Base-by-base conservation (phyloP, 1,140 invertebrate species). In the Periplaneta americana region DNA sequence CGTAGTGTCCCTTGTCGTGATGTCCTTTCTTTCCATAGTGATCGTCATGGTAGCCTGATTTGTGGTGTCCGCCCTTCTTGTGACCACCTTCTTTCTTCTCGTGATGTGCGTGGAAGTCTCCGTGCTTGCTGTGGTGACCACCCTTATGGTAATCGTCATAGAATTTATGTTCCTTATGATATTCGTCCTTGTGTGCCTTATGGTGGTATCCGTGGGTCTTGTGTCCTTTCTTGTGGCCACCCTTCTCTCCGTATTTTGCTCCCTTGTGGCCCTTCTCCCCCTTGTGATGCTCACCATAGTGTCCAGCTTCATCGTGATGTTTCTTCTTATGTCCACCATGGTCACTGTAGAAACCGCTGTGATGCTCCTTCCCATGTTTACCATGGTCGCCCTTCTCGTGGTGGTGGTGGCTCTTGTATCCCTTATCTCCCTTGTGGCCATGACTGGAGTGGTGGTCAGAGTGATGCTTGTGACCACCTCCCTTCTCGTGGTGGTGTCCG, bases 151-250 rank as follows among this genome's bases (percentile, higher is more conserved):
- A 92, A 86, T 96, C 94, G 80, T 96, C 94, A 85, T 96, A 96
- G 87, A 95, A 95, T 84, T 95, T 95, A 85, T 96, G 95, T 84
- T 96, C 93, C 87, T 95, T 96, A 83, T 95, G 93, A 85, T 93
- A 95, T 87, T 96, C 95, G 85, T 96, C 94, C 85, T 95, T 95
- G 86, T 95, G 93, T 10, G 93, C 92, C 84, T 93, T 94, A 57
- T 82, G 39, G 22, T 82, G 81, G 78, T 82, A 82, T 4, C 81
- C 81, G n/a, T 82, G 81, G 28, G 82, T 80, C 83, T 94, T 95
- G 87, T 95, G 94, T 0, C 94, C 95, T 81, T 95, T 95, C 85
- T 95, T 95, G 85, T 95, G 92, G 79, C 86, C 86, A 6, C 85
- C 85, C 77, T 86, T 86, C 79, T 87, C 92, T 82, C 87, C 80